phyloP scores from a whole-genome alignment of 2,113 vertebrate species.

The Cinclus mexicanus region DNA sequence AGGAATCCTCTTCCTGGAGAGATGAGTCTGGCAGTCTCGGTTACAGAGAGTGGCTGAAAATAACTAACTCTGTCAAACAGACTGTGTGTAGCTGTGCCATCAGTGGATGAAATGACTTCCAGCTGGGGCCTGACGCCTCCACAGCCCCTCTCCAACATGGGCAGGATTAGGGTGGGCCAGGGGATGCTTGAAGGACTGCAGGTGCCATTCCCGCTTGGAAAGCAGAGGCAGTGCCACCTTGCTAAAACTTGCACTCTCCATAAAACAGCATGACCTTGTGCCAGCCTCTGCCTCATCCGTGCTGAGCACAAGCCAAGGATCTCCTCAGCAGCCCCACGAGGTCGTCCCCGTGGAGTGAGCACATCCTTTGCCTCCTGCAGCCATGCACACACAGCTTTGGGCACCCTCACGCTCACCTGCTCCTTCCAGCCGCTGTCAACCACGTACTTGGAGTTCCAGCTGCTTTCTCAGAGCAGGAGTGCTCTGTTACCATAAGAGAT shows the following conservation, averaged over 20 bases:
- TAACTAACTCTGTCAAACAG: not conserved
- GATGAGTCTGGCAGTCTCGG: not conserved
- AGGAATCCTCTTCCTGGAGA: not conserved
- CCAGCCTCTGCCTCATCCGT: not conserved
- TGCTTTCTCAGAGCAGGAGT: not conserved
- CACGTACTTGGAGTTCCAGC: not conserved
- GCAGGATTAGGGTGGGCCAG: not conserved
- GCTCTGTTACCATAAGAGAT: not conserved
- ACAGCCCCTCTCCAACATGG: fast-evolving
- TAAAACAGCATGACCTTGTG: not conserved
- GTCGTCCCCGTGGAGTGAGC: fast-evolving
- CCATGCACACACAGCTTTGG: fast-evolving
- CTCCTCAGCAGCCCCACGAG: not conserved
- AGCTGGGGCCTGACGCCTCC: not conserved
- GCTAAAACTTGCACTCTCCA: not conserved
- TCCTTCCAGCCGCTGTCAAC: not conserved
- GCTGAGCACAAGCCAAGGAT: not conserved
- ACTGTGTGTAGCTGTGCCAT: not conserved
- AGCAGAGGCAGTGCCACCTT: fast-evolving
- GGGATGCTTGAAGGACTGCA: not conserved
- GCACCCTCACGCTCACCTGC: fast-evolving
- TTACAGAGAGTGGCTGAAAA: not conserved
- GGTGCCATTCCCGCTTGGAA: not conserved
- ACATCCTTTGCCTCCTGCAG: not conserved
- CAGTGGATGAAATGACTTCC: not conserved